phyloP scores from a whole-genome alignment of 2,113 vertebrate genomes.

The Melanocharis versteri region DNA sequence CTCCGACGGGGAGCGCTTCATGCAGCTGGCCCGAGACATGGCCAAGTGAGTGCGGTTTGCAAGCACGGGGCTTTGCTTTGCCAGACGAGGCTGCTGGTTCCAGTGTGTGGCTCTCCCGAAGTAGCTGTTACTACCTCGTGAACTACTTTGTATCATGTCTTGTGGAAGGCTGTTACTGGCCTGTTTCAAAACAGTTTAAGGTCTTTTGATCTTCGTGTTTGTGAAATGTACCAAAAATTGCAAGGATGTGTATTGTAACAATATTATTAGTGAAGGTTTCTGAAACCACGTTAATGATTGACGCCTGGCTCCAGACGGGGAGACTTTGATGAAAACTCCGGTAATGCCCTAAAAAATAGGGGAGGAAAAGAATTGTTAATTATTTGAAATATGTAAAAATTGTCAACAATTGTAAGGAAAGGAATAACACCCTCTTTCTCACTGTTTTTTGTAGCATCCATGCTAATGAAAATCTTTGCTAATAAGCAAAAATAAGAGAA shows the following conservation, averaged over 20 bases:
- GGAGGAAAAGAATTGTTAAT: neutral
- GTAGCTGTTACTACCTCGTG: neutral
- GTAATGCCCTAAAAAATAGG: neutral
- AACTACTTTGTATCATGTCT: neutral
- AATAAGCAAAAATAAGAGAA: neutral
- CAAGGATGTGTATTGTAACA: neutral
- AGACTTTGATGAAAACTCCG: neutral
- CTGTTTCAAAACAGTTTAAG: neutral
- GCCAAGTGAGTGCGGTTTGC: constrained; percentile 80
- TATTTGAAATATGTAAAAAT: neutral
- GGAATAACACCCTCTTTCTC: neutral
- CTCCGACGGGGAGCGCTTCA: constrained; percentile 91
- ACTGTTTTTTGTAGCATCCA: neutral
- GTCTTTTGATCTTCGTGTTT: neutral
- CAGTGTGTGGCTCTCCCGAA: neutral
- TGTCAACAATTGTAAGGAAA: neutral
- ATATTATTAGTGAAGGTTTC: neutral
- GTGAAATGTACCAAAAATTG: neutral
- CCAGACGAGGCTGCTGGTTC: neutral
- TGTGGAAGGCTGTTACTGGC: neutral
- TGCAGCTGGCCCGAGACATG: constrained; percentile 97
- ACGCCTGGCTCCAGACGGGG: neutral
- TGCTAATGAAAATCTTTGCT: neutral
- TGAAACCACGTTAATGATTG: neutral
- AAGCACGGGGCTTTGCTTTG: accelerated